phyloP scores from a whole-genome alignment of 37 sponge, comb jelly and placozoan species.

The Petrosia ficiformis region DNA sequence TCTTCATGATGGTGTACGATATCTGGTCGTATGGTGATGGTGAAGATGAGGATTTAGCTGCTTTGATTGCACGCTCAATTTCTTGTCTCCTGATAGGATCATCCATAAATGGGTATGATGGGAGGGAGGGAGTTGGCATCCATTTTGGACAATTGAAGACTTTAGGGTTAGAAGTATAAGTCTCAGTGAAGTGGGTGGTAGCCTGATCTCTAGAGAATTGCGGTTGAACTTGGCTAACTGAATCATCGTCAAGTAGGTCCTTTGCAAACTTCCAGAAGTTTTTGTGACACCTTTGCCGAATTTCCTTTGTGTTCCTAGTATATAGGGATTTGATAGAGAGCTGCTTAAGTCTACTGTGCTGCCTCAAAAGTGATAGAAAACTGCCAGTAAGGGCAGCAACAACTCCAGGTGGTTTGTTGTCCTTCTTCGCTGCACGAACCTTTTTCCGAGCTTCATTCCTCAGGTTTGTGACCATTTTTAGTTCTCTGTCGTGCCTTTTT shows the following conservation, averaged over 20 bases:
- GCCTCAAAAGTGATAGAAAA: background rate
- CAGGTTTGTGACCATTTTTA: too few species aligned
- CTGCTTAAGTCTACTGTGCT: background rate
- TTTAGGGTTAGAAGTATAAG: background rate
- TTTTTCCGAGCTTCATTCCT: too few species aligned
- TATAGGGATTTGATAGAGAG: too few species aligned
- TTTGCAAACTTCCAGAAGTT: too few species aligned
- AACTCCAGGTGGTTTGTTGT: too few species aligned
- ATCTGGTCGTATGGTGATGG: constrained; percentile 1
- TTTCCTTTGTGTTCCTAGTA: too few species aligned
- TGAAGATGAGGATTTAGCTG: background rate
- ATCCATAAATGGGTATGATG: background rate
- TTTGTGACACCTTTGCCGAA: background rate
- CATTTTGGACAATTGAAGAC: background rate
- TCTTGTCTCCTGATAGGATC: too few species aligned
- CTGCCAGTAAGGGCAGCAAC: background rate
- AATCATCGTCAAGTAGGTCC: constrained; percentile 9
- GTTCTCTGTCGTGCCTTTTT: too few species aligned
- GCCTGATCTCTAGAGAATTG: constrained; percentile 1
- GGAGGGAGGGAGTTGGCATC: background rate
- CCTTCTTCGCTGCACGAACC: too few species aligned
- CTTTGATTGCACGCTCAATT: background rate
- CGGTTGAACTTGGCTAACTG: background rate
- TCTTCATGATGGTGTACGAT: too few species aligned
- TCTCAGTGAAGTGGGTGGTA: background rate